Conservation (phyloP, 1,140 invertebrate species). For the Eulimnadia texana region DNA sequence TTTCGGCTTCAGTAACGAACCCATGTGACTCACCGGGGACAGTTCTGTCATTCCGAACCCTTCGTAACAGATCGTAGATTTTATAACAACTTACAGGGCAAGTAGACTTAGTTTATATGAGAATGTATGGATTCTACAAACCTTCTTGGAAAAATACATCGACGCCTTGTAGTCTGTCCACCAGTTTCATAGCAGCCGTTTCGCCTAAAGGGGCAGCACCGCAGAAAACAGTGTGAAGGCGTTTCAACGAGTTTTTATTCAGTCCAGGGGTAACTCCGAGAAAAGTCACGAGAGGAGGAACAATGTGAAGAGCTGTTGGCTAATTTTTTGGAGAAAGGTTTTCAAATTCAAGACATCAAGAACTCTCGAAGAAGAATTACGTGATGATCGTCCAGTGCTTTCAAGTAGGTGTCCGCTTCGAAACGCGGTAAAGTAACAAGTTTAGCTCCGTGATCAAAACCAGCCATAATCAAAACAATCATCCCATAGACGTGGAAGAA, state of each 20-base stretch:
- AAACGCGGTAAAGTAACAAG: constrained; percentile 60
- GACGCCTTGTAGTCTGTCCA: constrained; percentile 1
- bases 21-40: constrained; percentile 14
- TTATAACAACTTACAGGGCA: background rate
- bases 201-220: constrained; percentile 54
- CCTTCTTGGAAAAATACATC: constrained; percentile 16
- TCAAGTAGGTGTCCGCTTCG: constrained; percentile 46
- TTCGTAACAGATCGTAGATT: background rate
- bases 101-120: background rate
- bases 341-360: background rate
- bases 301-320: constrained; percentile 28
- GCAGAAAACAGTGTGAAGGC: constrained; percentile 37
- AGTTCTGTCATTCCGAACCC: constrained; percentile 22
- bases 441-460: constrained; percentile 42
- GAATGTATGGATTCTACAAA: background rate
- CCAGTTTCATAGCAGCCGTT: constrained; percentile 23
- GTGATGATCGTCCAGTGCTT: constrained; percentile 44
- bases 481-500: constrained; percentile 77
- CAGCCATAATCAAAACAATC: constrained; percentile 5
- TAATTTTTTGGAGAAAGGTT: constrained; percentile 17
- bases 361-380: constrained; percentile 25
- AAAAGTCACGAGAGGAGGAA: constrained; percentile 46
- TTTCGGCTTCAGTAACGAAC: constrained; percentile 4
- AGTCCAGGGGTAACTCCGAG: constrained; percentile 45
- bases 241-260: constrained; percentile 38